Percentiles rank a stretch among this genome's conserved stretches.
phyloP scores from a whole-genome alignment of 64 coral and sea anemone genomes.

The Trachythela sp. region DNA sequence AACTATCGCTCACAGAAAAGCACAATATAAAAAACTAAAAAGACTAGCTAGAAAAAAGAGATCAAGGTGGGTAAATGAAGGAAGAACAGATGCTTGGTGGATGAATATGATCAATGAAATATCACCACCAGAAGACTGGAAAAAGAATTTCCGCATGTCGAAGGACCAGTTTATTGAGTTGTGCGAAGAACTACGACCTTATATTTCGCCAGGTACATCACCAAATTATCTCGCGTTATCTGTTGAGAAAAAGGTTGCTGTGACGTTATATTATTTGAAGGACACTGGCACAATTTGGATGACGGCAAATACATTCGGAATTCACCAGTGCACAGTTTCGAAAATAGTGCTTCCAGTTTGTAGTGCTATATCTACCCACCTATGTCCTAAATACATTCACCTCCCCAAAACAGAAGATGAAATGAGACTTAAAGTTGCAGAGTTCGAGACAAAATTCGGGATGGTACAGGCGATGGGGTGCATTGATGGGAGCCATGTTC shows the following conservation, averaged over 20 bases:
- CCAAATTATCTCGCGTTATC: no score
- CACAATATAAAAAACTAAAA: background rate
- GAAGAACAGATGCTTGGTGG: no score
- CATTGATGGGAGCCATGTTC: conserved; percentile 50
- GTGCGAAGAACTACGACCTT: no score
- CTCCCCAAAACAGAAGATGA: conserved; percentile 39
- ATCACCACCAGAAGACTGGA: no score
- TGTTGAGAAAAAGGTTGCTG: background rate
- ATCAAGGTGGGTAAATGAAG: no score
- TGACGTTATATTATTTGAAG: background rate
- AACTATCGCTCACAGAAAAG: background rate
- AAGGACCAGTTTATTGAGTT: no score
- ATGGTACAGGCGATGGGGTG: conserved; percentile 36
- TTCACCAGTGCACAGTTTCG: conserved; percentile 43
- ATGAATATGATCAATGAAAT: no score
- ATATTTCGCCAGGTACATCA: no score
- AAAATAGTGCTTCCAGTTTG: conserved; percentile 16
- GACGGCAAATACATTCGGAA: conserved; percentile 42
- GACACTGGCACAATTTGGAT: background rate
- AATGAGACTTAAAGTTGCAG: conserved; percentile 47
- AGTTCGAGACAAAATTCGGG: conserved; percentile 28
- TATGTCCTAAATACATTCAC: conserved; percentile 45
- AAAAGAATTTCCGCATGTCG: no score
- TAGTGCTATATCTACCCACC: conserved; percentile 14
- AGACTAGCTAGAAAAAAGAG: no score